These are phyloP conservation scores for Drosophila eohydei DNA, from an alignment of 2,888 invertebrate genomes.

Conservation along the genomic window DNA sequence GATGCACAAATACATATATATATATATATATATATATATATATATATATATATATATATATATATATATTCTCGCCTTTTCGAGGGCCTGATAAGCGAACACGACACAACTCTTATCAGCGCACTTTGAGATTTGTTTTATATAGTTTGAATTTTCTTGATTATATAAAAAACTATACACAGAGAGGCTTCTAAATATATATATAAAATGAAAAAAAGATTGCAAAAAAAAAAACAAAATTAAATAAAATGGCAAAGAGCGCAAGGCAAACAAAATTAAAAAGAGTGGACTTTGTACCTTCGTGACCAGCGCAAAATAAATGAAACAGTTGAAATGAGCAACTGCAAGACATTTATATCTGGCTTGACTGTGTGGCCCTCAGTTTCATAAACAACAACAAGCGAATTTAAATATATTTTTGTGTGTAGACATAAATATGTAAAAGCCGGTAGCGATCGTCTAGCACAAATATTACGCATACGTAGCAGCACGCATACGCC, in stretches of 20 bases:
- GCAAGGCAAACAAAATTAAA: slow-evolving; percentile 5
- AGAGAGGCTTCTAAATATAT: neutral
- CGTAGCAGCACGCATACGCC: slow-evolving; percentile 63
- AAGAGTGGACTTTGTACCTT: slow-evolving; percentile 66
- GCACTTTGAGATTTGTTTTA: slow-evolving; percentile 20
- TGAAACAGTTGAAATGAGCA: slow-evolving; percentile 22
- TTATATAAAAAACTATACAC: slow-evolving; percentile 36
- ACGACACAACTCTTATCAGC: slow-evolving; percentile 37
- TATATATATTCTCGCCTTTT: too few species aligned
- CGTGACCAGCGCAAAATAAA: slow-evolving; percentile 51
- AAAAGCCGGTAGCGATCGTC: slow-evolving; percentile 71
- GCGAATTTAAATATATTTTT: neutral
- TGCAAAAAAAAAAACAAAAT: slow-evolving; percentile 7
- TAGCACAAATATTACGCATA: slow-evolving; percentile 63
- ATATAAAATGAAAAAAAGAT: neutral
- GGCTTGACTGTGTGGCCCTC: neutral
- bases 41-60: too few species aligned
- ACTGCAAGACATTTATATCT: slow-evolving; percentile 3
- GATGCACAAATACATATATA: neutral
- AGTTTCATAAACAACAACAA: slow-evolving; percentile 12
- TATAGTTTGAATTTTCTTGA: slow-evolving; percentile 8
- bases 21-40: neutral
- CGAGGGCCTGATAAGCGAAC: too few species aligned
- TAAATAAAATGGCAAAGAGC: slow-evolving; percentile 16
- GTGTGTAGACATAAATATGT: slow-evolving; percentile 41